Percentiles rank a stretch among this genome's conserved stretches.
phyloP scores from a whole-genome alignment of 2,888 invertebrate genomes.

The Hoplodrina ambigua region DNA sequence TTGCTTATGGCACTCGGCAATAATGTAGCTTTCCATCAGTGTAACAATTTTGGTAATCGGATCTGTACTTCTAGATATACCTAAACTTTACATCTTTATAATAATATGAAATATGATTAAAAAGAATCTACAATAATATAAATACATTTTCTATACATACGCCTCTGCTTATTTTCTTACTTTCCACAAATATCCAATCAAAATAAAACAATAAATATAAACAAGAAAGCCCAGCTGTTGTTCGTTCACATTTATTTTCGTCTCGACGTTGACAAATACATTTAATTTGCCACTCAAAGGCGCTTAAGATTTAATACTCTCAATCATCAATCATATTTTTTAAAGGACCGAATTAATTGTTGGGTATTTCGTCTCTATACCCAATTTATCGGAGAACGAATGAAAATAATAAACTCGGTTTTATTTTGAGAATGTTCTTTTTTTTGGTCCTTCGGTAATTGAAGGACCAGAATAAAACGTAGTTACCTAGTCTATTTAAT shows the following conservation, averaged over 20 bases:
- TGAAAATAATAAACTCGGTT: background rate
- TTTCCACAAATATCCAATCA: constrained; percentile 29
- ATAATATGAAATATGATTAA: background rate
- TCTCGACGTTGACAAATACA: constrained; percentile 56
- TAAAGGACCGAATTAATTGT: constrained; percentile 37
- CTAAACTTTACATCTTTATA: no score
- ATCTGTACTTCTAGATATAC: no score
- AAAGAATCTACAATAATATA: background rate
- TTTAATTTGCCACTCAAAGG: constrained; percentile 57
- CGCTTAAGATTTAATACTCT: constrained; percentile 58
- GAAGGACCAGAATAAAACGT: background rate
- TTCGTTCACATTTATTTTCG: constrained; percentile 48
- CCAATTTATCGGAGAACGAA: constrained; percentile 34
- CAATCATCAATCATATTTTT: constrained; percentile 59
- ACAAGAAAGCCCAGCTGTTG: constrained; percentile 45
- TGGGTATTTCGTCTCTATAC: constrained; percentile 14
- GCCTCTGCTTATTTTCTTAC: background rate
- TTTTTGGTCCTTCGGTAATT: background rate
- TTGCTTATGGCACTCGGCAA: no score
- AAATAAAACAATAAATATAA: constrained; percentile 48
- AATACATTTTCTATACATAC: background rate
- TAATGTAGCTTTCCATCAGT: no score
- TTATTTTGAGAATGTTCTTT: constrained; percentile 10
- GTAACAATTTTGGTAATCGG: no score
- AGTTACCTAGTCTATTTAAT: no score